Conservation (phyloP, 2,797 vertebrate species). For the Bradypus variegatus region DNA sequence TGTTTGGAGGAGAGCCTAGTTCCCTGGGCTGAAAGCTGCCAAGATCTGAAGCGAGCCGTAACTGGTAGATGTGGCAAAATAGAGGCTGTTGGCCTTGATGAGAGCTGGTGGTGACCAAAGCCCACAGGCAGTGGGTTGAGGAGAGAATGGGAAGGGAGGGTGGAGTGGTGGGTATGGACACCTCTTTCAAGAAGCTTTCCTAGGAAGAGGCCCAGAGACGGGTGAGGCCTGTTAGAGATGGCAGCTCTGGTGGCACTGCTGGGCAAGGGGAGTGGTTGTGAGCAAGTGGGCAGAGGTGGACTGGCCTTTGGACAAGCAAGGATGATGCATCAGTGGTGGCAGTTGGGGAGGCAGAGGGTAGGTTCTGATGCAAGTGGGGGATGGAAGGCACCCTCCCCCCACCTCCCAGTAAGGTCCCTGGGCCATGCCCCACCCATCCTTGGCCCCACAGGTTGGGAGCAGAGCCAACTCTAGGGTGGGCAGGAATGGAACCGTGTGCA, state of each 20-base stretch:
- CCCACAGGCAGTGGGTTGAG: neutral
- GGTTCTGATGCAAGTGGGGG: neutral
- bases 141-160: neutral
- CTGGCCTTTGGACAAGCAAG: neutral
- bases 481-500: neutral
- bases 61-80: neutral
- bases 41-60: neutral
- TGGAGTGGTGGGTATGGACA: too few species aligned
- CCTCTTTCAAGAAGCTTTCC: neutral
- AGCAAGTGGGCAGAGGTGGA: neutral
- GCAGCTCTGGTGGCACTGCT: neutral
- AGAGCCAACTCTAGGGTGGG: neutral
- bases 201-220: neutral
- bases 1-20: neutral
- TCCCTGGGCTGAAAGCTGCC: neutral
- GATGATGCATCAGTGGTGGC: rapidly evolving
- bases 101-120: neutral
- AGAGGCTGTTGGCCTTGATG: neutral
- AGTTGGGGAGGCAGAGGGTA: neutral
- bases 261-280: neutral
- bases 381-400: neutral
- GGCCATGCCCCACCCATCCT: neutral
- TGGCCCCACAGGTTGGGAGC: too few species aligned
- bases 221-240: neutral
- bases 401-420: neutral